phyloP scores from a whole-genome alignment of 1,140 invertebrate genomes.

The Contarinia nasturtii region DNA sequence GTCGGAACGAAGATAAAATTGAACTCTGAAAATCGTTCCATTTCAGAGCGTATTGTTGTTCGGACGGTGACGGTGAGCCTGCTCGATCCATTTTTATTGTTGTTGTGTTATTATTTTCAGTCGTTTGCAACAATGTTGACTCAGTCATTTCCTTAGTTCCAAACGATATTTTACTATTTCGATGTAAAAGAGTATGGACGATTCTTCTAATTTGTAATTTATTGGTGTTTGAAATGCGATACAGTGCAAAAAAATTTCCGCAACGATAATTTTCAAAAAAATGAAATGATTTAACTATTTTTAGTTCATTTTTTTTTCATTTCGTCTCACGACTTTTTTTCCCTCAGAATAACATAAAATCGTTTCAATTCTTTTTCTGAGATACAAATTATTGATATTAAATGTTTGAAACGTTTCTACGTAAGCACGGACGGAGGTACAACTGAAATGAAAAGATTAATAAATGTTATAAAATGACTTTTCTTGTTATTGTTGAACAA shows the following conservation, averaged over 20 bases:
- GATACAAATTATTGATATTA: no score
- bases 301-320: no score
- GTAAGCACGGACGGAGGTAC: not conserved
- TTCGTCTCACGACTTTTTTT: no score
- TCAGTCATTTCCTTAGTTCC: slow-evolving; percentile 17
- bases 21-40: slow-evolving; percentile 88
- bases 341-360: no score
- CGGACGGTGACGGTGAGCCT: slow-evolving; percentile 20
- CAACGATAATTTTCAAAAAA: no score
- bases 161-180: not conserved
- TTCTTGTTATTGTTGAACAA: no score
- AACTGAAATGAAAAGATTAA: not conserved
- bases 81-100: slow-evolving; percentile 24
- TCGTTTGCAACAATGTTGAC: slow-evolving; percentile 22
- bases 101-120: slow-evolving; percentile 22
- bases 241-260: no score
- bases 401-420: no score
- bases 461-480: not conserved
- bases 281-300: no score
- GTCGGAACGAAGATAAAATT: slow-evolving; percentile 69
- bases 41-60: slow-evolving; percentile 79
- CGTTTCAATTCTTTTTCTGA: no score
- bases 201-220: not conserved
- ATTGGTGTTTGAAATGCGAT: no score
- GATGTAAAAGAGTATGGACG: not conserved